Evolutionary conservation across 2,113 vertebrate genomes (phyloP).

Genomic region (Takifugu flavidus): DNA sequence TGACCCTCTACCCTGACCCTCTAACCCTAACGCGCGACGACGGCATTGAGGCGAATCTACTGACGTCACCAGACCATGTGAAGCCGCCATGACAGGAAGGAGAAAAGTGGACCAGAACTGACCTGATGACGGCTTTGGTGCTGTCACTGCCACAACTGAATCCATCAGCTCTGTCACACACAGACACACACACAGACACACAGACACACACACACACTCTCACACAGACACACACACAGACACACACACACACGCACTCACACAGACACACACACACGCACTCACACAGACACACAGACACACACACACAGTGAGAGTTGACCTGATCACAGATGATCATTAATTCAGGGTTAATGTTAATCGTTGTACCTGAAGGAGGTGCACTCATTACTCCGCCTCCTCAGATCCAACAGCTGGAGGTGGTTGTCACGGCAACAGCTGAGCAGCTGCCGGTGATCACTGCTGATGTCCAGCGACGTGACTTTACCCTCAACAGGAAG

Average conservation of each 20-base stretch:
- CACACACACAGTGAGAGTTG: not conserved
- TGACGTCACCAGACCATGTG: too few species aligned
- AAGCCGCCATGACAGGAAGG: too few species aligned
- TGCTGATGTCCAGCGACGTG: constrained; percentile 82
- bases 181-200: constrained; percentile 4
- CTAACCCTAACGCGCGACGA: too few species aligned
- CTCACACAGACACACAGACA: not conserved
- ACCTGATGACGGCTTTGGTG: constrained; percentile 91
- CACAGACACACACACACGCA: too few species aligned
- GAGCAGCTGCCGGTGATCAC: constrained; percentile 80
- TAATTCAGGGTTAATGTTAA: not conserved
- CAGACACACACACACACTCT: not conserved
- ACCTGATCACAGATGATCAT: not conserved
- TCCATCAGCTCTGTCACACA: constrained; percentile 77
- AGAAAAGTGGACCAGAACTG: constrained; percentile 4
- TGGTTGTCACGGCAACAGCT: constrained; percentile 85
- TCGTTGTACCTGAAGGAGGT: constrained; percentile 75
- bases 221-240: not conserved
- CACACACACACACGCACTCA: too few species aligned
- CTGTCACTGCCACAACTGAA: constrained; percentile 89
- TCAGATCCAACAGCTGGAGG: constrained; percentile 83
- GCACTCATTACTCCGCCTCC: constrained; percentile 71
- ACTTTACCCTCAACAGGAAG: constrained; percentile 79
- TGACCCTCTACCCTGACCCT: too few species aligned
- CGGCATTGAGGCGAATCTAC: too few species aligned